These are phyloP conservation scores for Petrophora chlorosata DNA, from an alignment of 2,888 invertebrate species.

Conservation along the genomic window DNA sequence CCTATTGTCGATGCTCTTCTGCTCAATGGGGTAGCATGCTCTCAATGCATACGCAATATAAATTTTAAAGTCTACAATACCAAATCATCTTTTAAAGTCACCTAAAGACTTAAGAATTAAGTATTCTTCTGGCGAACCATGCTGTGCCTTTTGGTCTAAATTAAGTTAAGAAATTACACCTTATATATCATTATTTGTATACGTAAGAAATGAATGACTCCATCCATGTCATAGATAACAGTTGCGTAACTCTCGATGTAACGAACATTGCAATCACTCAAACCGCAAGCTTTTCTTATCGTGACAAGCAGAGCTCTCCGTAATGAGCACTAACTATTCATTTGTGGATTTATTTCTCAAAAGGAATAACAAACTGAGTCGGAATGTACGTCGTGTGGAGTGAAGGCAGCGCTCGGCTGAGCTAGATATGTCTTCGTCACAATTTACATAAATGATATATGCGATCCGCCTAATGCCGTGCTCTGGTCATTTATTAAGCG, in stretches of 20 bases:
- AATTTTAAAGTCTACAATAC: conserved; percentile 14
- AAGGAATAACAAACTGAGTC: conserved; percentile 57
- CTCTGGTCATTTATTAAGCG: conserved; percentile 78
- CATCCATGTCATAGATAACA: conserved; percentile 16
- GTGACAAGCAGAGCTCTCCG: conserved; percentile 49
- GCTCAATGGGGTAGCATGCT: conserved; percentile 27
- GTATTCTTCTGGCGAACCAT: conserved; percentile 28
- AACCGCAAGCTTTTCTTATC: conserved; percentile 37
- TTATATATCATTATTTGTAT: not conserved
- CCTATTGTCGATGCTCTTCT: conserved; percentile 31
- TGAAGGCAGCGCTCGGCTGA: conserved; percentile 66
- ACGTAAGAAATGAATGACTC: conserved; percentile 16
- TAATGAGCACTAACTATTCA: conserved; percentile 49
- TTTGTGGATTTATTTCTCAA: conserved; percentile 64
- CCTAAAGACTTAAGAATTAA: conserved; percentile 13
- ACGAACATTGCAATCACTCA: conserved; percentile 33
- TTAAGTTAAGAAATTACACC: conserved; percentile 10
- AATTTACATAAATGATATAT: conserved; percentile 84
- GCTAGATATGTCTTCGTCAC: conserved; percentile 83
- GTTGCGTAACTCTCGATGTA: conserved; percentile 24
- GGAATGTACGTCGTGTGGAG: conserved; percentile 78
- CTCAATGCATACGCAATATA: conserved; percentile 24
- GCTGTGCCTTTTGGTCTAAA: conserved; percentile 27
- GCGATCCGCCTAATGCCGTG: conserved; percentile 79
- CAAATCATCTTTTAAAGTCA: not conserved